Evolutionary conservation across 2,797 vertebrate genomes (phyloP), one percentile per base, ranked within the genome.

Genomic region (Meda fulgida): DNA sequence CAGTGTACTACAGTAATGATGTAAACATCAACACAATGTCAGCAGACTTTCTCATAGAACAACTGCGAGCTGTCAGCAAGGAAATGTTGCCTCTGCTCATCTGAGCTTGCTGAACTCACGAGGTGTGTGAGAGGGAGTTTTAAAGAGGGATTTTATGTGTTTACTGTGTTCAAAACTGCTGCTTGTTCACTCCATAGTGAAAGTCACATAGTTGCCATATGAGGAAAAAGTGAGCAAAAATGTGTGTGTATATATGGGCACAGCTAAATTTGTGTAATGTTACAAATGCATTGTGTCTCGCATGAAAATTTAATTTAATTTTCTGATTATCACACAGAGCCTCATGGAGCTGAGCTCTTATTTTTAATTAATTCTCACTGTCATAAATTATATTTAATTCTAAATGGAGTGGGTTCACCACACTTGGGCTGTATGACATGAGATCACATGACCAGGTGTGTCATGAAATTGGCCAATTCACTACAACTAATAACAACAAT

Each of bases 281-380:
- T 29, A 5, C 23, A 26, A n/a, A 60, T 26, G 5, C 26, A 63
- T 16, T 55, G 19, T 60, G 13, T 2, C 58, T 13, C 5, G 13
- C 29, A 29, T 29, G 5, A 14, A 5, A 60, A 7, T 63, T 23
- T 4, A 21, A 2, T n/a, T n/a, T n/a, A n/a, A n/a, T n/a, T 84
- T 84, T 73, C 66, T 78, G 63, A 84, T 89, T 63, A 51, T 80
- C 63, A 78, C 76, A 66, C 18, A 38, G 16, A 55, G 65, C 11
- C 26, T 26, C 2, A 2, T 63, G 16, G 85, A 72, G 85, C 85
- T 70, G 81, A 85, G 78, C 73, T 60, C 67, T 36, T 73, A 67
- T n/a, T n/a, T n/a, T n/a, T n/a, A n/a, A n/a, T n/a, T n/a, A n/a
- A n/a, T n/a, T n/a, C n/a, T n/a, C n/a, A n/a, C n/a, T n/a, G n/a